phyloP scores from a whole-genome alignment of 2,888 invertebrate species.

The Diarsia dahlii region DNA sequence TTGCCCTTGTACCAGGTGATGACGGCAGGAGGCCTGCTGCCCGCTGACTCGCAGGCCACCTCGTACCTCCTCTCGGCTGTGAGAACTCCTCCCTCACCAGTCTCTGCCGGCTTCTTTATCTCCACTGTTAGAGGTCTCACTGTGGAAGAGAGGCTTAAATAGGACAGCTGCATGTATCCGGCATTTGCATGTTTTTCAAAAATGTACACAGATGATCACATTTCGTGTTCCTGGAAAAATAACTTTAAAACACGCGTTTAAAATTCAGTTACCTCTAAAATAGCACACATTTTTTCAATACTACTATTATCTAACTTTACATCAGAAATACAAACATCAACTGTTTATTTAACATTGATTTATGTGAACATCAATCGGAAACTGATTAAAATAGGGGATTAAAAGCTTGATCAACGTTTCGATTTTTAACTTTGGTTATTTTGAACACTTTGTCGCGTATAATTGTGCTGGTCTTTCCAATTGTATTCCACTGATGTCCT shows the following conservation, averaged over 20 bases:
- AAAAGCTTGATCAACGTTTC: background rate
- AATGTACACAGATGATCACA: background rate
- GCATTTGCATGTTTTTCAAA: background rate
- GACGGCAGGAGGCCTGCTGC: constrained; percentile 96
- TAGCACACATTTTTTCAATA: background rate
- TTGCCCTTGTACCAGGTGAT: constrained; percentile 98
- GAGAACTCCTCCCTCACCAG: constrained; percentile 91
- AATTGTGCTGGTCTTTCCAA: background rate
- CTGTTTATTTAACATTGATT: background rate
- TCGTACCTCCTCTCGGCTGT: constrained; percentile 96
- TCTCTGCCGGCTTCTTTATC: constrained; percentile 91
- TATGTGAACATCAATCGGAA: background rate
- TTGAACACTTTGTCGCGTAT: no score
- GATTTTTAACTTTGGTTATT: background rate
- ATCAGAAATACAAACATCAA: background rate
- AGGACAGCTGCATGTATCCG: background rate
- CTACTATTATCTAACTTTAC: background rate
- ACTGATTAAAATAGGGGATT: background rate
- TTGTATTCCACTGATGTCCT: background rate
- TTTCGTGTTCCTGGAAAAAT: background rate
- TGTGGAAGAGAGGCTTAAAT: constrained; percentile 77
- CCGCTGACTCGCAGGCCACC: constrained; percentile 95
- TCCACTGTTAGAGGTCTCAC: constrained; percentile 96
- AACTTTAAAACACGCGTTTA: background rate
- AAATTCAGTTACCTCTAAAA: background rate